A percentile compares a stretch with the other conserved stretches of the same genome.
Conservation (phyloP, 2,888 invertebrate species). For the Tachina grossa region DNA sequence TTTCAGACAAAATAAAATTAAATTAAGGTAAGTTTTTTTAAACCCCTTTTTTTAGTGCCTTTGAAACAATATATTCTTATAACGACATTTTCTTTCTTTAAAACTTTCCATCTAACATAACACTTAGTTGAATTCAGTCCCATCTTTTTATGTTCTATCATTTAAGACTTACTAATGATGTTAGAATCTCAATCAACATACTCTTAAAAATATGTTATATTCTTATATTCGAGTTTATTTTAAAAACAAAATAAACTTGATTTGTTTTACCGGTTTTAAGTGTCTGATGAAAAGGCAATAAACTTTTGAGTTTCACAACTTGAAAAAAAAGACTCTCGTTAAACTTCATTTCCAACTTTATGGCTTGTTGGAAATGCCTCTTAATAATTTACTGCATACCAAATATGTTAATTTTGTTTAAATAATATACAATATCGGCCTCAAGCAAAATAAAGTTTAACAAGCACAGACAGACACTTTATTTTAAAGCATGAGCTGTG, state of each 20-base stretch:
- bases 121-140: not conserved
- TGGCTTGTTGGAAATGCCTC: no score
- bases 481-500: no score
- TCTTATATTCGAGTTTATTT: not conserved
- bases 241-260: not conserved
- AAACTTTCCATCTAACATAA: not conserved
- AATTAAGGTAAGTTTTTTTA: slow-evolving; percentile 20
- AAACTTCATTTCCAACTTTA: no score
- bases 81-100: not conserved
- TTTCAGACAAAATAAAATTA: slow-evolving; percentile 21
- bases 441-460: no score
- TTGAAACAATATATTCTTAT: not conserved
- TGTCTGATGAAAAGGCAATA: not conserved
- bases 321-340: not conserved
- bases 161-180: not conserved
- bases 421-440: not conserved
- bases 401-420: not conserved
- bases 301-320: not conserved
- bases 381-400: no score
- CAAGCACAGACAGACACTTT: no score
- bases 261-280: not conserved
- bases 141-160: not conserved
- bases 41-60: not conserved
- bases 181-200: not conserved
- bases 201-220: not conserved